phyloP scores from a whole-genome alignment of 2,797 vertebrate species.

The Hylomyscus alleni region DNA sequence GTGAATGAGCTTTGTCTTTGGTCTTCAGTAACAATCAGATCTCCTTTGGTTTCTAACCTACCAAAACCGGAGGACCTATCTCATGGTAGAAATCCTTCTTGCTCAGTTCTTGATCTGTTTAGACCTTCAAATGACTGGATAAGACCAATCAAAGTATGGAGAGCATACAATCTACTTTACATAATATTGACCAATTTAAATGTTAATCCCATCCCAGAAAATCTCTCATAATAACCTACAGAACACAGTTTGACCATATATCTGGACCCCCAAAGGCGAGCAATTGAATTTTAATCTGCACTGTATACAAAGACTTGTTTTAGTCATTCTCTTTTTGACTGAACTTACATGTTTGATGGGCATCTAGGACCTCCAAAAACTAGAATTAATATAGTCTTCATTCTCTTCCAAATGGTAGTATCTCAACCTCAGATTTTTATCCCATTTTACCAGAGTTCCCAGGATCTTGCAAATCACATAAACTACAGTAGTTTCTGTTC shows the following conservation, averaged over 20 bases:
- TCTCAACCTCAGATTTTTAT: background rate
- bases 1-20: background rate
- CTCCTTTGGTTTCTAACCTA: too few relatives aligned
- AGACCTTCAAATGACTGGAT: background rate
- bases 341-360: background rate
- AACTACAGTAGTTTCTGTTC: background rate
- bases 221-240: background rate
- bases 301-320: background rate
- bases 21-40: background rate
- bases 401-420: background rate
- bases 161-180: background rate
- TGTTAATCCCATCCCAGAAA: background rate
- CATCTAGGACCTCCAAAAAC: background rate
- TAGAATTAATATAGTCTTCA: background rate
- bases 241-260: background rate
- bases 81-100: background rate
- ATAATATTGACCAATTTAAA: background rate
- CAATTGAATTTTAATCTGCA: background rate
- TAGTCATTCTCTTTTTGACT: background rate
- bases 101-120: background rate
- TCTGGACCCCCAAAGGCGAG: background rate
- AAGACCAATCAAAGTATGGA: background rate
- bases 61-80: background rate
- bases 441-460: background rate
- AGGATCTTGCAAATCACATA: background rate